Evolutionary conservation across 2,888 invertebrate genomes (phyloP), one percentile per base, ranked within the genome.

Genomic region (Drosophila paranaensis): DNA sequence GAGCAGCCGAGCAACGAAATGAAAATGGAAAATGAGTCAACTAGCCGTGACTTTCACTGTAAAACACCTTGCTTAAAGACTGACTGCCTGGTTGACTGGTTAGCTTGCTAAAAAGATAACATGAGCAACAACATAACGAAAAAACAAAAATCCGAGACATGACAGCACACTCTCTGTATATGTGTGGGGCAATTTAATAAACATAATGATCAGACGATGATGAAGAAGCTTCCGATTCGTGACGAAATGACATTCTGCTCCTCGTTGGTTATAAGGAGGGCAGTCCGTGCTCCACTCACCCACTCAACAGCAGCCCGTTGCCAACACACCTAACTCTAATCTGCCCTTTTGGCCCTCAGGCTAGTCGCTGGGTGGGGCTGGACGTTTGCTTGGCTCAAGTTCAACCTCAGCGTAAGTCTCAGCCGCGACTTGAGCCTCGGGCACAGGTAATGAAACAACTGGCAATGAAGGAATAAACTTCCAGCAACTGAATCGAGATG

Each of bases 181-280:
- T 20, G 20, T 69, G 69, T 78, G 68, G 71, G 74, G 65, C 71
- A 88, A 77, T 86, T 86, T 86, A 77, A 87, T 89, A 87, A 89
- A 72, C 75, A 80, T 82, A 71, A 80, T 88, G 70, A 80, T 85
- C 58, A 55, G 74, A 61, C 25, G 73, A 67, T 77, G 75, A 77
- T 73, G 84, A 83, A 71, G 79, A 76, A 79, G 74, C 63, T 54
- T 58, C 64, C 57, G 82, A 69, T 89, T 76, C 85, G 89, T 89
- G 89, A 89, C 89, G 84, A 89, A 89, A 84, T 88, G 88, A 80
- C 85, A 89, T 86, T 86, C 82, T 73, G 82, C 85, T 74, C 72
- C 74, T 73, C 71, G 72, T 58, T 35, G 45, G 27, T 20, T 33
- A 16, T 11, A 16, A 35, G 43, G 43, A 46, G 50, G 33, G 2